Percentiles rank a stretch among this genome's conserved stretches.
These are phyloP conservation scores for Ctenoplectra terminalis DNA, from an alignment of 1,140 invertebrate genomes.

Conservation along the genomic window DNA sequence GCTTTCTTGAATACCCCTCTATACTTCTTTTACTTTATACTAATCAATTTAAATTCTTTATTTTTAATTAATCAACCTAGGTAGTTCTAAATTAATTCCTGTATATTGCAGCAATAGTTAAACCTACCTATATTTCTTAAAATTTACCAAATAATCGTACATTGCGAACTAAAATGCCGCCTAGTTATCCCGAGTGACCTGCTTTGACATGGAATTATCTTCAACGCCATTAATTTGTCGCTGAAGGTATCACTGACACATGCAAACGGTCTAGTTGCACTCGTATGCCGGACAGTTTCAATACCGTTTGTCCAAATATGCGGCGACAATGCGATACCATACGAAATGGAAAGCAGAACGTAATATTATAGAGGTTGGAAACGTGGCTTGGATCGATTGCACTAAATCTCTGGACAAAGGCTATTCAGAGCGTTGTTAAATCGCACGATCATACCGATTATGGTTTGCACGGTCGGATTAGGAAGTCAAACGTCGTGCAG, in stretches of 20 bases:
- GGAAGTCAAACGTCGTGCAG: slow-evolving; percentile 40
- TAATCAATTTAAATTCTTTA: too few species aligned
- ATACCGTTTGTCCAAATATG: not conserved
- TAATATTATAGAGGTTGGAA: slow-evolving; percentile 33
- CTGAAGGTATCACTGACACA: not conserved
- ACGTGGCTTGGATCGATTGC: slow-evolving; percentile 36
- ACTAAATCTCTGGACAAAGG: slow-evolving; percentile 57
- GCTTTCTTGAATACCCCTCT: too few species aligned
- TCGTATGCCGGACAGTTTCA: not conserved
- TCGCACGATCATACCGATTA: slow-evolving; percentile 54
- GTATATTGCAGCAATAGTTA: too few species aligned
- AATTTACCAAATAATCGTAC: not conserved
- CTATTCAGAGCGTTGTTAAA: slow-evolving; percentile 38
- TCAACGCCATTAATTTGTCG: not conserved
- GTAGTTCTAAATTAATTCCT: too few species aligned
- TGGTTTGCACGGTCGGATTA: slow-evolving; percentile 17
- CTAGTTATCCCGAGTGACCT: not conserved
- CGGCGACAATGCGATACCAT: not conserved
- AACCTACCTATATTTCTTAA: too few species aligned
- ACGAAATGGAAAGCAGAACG: slow-evolving; percentile 14
- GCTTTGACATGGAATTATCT: not conserved
- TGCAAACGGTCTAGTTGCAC: not conserved
- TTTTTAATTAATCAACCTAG: too few species aligned
- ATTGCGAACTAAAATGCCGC: too few species aligned
- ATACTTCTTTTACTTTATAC: too few species aligned